A percentile compares a stretch with the other conserved stretches of the same genome.
Conservation (phyloP, 2,888 invertebrate genomes). For the Formica aserva region DNA sequence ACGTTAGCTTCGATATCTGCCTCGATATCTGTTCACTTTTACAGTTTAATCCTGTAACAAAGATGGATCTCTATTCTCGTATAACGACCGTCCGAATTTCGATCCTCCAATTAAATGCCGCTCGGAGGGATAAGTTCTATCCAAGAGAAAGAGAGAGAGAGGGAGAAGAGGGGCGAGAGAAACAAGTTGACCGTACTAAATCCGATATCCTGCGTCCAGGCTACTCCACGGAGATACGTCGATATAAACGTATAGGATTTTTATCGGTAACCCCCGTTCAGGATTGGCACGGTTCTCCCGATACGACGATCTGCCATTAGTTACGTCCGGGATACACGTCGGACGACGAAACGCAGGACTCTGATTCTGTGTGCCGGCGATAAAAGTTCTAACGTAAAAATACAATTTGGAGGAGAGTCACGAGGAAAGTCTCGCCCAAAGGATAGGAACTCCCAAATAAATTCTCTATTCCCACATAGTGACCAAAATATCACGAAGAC, state of each 20-base stretch:
- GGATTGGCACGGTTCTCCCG: slow-evolving; percentile 53
- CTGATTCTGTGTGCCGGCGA: slow-evolving; percentile 52
- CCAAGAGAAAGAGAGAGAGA: background rate
- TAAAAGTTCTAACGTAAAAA: slow-evolving; percentile 74
- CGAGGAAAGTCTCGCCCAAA: background rate
- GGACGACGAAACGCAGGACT: slow-evolving; percentile 72
- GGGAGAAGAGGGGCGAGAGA: slow-evolving; percentile 19
- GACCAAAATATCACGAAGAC: slow-evolving; percentile 9
- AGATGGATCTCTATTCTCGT: slow-evolving; percentile 16
- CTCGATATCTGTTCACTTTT: background rate
- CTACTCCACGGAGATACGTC: slow-evolving; percentile 55
- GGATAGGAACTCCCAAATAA: slow-evolving; percentile 48
- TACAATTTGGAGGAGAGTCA: slow-evolving; percentile 58
- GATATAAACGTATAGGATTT: slow-evolving; percentile 55
- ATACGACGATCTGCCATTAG: slow-evolving; percentile 57
- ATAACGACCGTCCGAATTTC: slow-evolving; percentile 31
- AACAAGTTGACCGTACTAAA: slow-evolving; percentile 54
- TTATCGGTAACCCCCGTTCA: slow-evolving; percentile 54
- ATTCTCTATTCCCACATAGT: slow-evolving; percentile 17
- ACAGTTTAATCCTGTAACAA: slow-evolving; percentile 34
- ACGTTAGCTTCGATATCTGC: slow-evolving; percentile 17
- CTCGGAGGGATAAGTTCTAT: slow-evolving; percentile 32
- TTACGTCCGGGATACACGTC: slow-evolving; percentile 55
- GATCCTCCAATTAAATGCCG: slow-evolving; percentile 48
- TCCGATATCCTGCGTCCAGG: slow-evolving; percentile 54